Evolutionary conservation across 2,888 invertebrate species (phyloP).

Genomic region (Stenotaenia linearis): DNA sequence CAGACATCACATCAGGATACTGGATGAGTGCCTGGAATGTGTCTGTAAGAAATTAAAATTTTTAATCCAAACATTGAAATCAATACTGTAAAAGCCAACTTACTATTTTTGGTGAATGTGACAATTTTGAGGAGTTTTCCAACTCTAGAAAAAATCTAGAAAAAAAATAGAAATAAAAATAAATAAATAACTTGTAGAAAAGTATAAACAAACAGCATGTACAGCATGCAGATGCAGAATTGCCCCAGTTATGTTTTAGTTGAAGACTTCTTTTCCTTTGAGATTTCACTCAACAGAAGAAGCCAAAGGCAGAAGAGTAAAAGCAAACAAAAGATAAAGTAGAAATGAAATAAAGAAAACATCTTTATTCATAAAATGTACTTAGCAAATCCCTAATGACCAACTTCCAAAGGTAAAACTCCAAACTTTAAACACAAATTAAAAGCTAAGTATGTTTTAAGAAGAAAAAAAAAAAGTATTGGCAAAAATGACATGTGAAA

Average conservation of each 20-base stretch:
- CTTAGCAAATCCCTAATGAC: neutral
- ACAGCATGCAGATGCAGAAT: too few species aligned
- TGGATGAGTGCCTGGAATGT: conserved; percentile 98
- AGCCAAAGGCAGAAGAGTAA: neutral
- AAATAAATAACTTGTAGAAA: neutral
- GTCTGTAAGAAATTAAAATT: conserved; percentile 55
- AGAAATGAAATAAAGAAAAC: neutral
- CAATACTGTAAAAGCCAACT: conserved; percentile 52
- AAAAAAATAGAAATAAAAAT: conserved; percentile 42
- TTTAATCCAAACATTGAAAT: neutral
- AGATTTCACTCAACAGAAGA: neutral
- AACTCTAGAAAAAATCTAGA: conserved; percentile 94
- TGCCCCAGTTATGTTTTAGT: too few species aligned
- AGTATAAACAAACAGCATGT: neutral
- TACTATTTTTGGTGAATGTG: conserved; percentile 99
- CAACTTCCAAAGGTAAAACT: neutral
- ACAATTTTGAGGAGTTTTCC: conserved; percentile 99
- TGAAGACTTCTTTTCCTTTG: neutral
- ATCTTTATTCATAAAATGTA: neutral
- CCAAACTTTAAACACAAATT: neutral
- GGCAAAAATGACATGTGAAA: neutral
- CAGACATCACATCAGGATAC: conserved; percentile 93
- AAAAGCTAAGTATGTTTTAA: neutral
- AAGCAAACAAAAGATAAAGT: neutral
- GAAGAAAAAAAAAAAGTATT: neutral